These are phyloP conservation scores for Sinocyclocheilus grahami DNA, from an alignment of 2,113 vertebrate genomes.

Conservation along the genomic window DNA sequence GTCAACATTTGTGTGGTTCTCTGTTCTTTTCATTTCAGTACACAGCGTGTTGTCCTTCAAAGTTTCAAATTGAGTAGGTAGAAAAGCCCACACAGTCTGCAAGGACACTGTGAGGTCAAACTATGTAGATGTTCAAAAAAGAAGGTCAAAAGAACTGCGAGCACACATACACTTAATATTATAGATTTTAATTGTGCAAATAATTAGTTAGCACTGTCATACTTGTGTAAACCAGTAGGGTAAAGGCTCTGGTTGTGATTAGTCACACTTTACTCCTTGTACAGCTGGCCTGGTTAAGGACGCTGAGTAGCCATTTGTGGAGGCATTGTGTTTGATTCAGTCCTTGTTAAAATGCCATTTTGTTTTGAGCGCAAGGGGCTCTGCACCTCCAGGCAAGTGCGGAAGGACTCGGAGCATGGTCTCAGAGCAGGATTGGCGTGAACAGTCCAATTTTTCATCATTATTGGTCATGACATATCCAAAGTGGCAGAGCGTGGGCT, in stretches of 20 bases:
- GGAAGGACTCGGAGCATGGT: constrained; percentile 64
- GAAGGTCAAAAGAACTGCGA: not conserved
- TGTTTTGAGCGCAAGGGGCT: constrained; percentile 68
- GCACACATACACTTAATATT: too few species aligned
- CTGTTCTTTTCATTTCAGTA: constrained; percentile 5
- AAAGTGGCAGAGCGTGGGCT: constrained; percentile 75
- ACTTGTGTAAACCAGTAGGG: not conserved
- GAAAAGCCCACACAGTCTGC: not conserved
- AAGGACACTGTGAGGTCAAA: not conserved
- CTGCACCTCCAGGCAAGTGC: constrained; percentile 73
- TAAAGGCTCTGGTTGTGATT: not conserved
- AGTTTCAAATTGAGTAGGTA: not conserved
- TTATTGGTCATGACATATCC: constrained; percentile 87
- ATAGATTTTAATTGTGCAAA: not conserved
- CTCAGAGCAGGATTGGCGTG: constrained; percentile 64
- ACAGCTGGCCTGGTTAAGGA: constrained; percentile 35
- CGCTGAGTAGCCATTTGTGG: constrained; percentile 63
- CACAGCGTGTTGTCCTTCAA: constrained; percentile 5
- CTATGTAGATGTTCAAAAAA: not conserved
- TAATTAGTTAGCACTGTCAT: not conserved
- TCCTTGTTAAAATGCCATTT: constrained; percentile 80
- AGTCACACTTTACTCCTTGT: not conserved
- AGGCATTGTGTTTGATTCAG: constrained; percentile 66
- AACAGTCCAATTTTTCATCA: constrained; percentile 86
- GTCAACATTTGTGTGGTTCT: not conserved